A percentile compares a stretch with the other conserved stretches of the same genome.
Evolutionary conservation across 2,888 invertebrate genomes (phyloP).

Genomic region (Tiphia femorata): DNA sequence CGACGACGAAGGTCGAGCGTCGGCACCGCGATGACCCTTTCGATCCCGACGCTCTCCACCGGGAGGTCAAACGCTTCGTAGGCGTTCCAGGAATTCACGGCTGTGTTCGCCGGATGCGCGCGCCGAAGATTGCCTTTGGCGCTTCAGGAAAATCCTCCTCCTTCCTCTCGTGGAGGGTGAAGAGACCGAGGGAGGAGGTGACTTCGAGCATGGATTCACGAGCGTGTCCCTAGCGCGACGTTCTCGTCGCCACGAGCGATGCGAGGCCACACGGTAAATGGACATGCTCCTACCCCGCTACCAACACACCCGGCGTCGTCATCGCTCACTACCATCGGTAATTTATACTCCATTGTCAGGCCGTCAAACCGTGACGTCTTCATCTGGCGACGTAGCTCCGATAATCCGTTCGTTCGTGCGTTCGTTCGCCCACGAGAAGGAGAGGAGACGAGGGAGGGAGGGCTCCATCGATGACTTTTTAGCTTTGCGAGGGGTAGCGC

Average conservation of each 20-base stretch:
- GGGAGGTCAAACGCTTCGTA: slow-evolving; percentile 46
- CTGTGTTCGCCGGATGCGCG: slow-evolving; percentile 32
- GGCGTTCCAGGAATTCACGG: slow-evolving; percentile 55
- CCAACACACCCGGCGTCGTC: too few species aligned
- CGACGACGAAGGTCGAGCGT: slow-evolving; percentile 25
- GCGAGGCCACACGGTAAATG: too few species aligned
- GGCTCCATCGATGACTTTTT: neutral
- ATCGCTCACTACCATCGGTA: slow-evolving; percentile 45
- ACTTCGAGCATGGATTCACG: too few species aligned
- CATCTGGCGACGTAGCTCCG: slow-evolving; percentile 31
- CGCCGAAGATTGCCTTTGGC: slow-evolving; percentile 18
- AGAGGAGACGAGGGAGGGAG: too few species aligned
- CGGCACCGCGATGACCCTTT: slow-evolving; percentile 27
- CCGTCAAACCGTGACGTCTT: slow-evolving; percentile 60
- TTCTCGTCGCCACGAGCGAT: too few species aligned
- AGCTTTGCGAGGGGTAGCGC: neutral
- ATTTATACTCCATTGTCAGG: slow-evolving; percentile 60
- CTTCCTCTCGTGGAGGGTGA: slow-evolving; percentile 8
- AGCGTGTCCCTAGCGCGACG: too few species aligned
- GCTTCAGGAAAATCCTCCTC: slow-evolving; percentile 27
- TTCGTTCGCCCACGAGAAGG: slow-evolving; percentile 31
- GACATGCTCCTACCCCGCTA: too few species aligned
- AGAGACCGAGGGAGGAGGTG: neutral
- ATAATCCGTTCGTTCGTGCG: slow-evolving; percentile 39
- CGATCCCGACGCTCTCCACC: slow-evolving; percentile 24